Base-by-base conservation (phyloP, 2,113 vertebrate genomes). In the Brachypteracias leptosomus region DNA sequence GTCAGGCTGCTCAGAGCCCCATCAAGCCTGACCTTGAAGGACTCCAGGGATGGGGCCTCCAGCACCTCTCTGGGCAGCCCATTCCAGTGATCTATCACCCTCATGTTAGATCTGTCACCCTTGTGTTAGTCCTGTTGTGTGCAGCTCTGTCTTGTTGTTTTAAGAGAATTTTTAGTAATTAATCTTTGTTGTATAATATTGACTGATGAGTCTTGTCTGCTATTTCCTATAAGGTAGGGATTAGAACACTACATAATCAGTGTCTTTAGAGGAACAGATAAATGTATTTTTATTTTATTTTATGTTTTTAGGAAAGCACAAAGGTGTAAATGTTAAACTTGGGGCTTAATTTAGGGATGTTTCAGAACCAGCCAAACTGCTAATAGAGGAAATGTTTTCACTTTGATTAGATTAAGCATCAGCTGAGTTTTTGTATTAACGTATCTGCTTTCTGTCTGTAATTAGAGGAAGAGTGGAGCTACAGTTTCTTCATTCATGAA, bases 401-500 rank as follows among this genome's bases (percentile, higher is more conserved):
- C 38, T 71, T 66, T 22, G 11, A 26, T 63, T 36, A 66, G 55
- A 57, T 49, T n/a, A 55, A 73, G 7, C 21, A 36, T 55, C 13
- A 46, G 17, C 6, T 20, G 36, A 25, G 13, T 21, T 87, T n/a
- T 76, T 24, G 9, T 9, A n/a, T 40, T 40, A 90, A n/a, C 63
- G 6, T 72, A 8, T 78, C 22, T 63, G 74, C 36, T 86, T 49
- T 66, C 14, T 95, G 62, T 93, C 49, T 61, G 38, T 94, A 87
- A 94, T 84, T 96, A 99, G 99, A 98, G 99, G 89, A 99, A 99
- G 96, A 99, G 98, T 18, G 98, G 98, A 52, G 98, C 99, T 5
- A 98, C 99, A 0, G 95, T 99, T 85, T 98, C 99, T 38, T 99
- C 99, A 0, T 99, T 99, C 91, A 98, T 99, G 97, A 99, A 99